phyloP scores from a whole-genome alignment of 2,888 invertebrate genomes.

The Caenorhabditis drosophilae region DNA sequence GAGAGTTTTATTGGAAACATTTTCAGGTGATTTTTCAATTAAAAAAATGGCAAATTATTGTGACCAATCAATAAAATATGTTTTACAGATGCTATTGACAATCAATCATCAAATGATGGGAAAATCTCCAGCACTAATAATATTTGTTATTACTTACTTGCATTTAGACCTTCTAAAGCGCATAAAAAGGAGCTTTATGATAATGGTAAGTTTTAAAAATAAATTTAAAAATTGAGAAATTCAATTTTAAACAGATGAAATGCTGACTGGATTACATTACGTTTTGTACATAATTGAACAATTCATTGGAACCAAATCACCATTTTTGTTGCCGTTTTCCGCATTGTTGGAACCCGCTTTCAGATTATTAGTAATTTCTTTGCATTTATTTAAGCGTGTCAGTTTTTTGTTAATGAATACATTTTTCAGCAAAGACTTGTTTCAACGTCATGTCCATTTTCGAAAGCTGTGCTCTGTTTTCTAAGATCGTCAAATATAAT shows the following conservation, averaged over 20 bases:
- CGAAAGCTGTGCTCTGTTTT: constrained; percentile 50
- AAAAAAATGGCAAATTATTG: no score
- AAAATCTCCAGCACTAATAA: constrained; percentile 13
- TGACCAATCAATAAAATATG: no score
- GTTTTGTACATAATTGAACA: constrained; percentile 58
- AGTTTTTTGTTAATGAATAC: background rate
- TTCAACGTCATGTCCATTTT: constrained; percentile 32
- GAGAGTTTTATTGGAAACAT: constrained; percentile 53
- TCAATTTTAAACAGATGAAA: constrained; percentile 15
- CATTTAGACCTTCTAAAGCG: constrained; percentile 29
- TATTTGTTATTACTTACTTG: constrained; percentile 31
- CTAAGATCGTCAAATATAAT: constrained; percentile 56
- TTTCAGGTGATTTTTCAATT: constrained; percentile 19
- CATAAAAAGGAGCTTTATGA: constrained; percentile 28
- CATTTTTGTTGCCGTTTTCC: constrained; percentile 51
- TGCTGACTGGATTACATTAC: constrained; percentile 52
- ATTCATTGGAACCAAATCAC: constrained; percentile 39
- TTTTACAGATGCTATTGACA: background rate
- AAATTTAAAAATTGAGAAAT: background rate
- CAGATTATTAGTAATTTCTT: constrained; percentile 49
- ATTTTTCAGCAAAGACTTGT: constrained; percentile 46
- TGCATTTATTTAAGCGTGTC: background rate
- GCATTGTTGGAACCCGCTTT: constrained; percentile 62
- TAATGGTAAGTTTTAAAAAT: constrained; percentile 5
- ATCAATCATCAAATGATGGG: background rate